Base-by-base conservation (phyloP, 2,797 vertebrate genomes). In the Emydoidea blandingii region DNA sequence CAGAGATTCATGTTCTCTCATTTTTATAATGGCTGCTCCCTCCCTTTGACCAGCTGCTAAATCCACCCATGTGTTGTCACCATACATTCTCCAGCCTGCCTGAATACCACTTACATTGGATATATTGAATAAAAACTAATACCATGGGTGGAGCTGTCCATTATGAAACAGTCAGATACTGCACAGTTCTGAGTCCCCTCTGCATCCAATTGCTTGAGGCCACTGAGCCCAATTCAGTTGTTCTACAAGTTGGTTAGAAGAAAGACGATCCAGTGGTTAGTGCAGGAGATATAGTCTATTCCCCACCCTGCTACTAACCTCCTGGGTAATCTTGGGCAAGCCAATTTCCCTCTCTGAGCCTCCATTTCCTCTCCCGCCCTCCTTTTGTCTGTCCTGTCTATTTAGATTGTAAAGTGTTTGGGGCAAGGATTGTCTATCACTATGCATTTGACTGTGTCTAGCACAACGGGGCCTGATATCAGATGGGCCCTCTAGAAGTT, bases 1-100 rank as follows among this genome's bases (percentile, higher is more conserved):
- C 94, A 96, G 94, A 56, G 87, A 88, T 95, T 97, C 95, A 93
- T 93, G 90, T 81, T 86, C 57, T 62, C 10, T 11, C 37, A 59
- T 18, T 29, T 82, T 89, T 49, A 91, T 56, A 74, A 87, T 94
- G 83, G 86, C 94, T 90, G 86, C 74, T 85, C 84, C 86, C 86
- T 95, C 94, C 54, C 21, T 83, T 90, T 82, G 90, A 81, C 81
- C 37, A 34, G 93, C 86, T 5, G 2, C 56, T 79, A 8, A 2
- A 49, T 14, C 12, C 12, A 14, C 37, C 44, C 10, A n/a, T 41
- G 1, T n/a, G 59, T 84, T 95, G 74, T 82, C 81, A 79, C 1
- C 37, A 87, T 79, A 83, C 83, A 87, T 86, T 65, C 41, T 88
- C 57, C 84, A 86, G 81, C 92, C 52, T 49, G 50, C 37, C 8